phyloP scores from a whole-genome alignment of 2,888 invertebrate species.

The Cephus rjabovi region DNA sequence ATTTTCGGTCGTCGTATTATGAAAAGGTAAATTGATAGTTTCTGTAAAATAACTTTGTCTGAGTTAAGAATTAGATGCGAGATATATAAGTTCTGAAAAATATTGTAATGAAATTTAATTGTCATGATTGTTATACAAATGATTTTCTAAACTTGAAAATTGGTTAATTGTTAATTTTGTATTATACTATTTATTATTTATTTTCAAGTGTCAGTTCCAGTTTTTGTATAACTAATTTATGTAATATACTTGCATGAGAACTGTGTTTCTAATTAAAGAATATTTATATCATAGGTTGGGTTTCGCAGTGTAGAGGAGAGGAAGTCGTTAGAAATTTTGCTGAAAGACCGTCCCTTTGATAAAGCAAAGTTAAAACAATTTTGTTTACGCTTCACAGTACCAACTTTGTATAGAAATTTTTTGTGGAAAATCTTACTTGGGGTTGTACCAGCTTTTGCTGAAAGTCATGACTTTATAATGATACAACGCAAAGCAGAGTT shows the following conservation, averaged over 20 bases:
- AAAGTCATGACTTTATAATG: slow-evolving; percentile 81
- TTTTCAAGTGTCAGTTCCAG: too few species aligned
- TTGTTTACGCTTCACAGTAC: slow-evolving; percentile 86
- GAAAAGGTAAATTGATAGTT: slow-evolving; percentile 70
- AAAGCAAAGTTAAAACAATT: slow-evolving; percentile 85
- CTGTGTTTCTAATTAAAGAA: too few species aligned
- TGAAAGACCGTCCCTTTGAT: slow-evolving; percentile 87
- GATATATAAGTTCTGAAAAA: too few species aligned
- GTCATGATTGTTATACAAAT: too few species aligned
- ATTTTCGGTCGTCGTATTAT: slow-evolving; percentile 85
- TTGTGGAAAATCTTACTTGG: slow-evolving; percentile 90
- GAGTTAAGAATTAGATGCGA: too few species aligned
- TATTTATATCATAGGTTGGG: slow-evolving; percentile 73
- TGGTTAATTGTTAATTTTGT: too few species aligned
- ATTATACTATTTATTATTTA: neutral
- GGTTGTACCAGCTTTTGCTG: slow-evolving; percentile 81
- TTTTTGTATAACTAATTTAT: too few species aligned
- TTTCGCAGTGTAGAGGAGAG: slow-evolving; percentile 92
- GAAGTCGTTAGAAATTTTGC: slow-evolving; percentile 87
- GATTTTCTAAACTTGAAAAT: too few species aligned
- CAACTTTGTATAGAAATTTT: slow-evolving; percentile 81
- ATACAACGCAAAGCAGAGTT: slow-evolving; percentile 81
- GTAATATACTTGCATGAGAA: too few species aligned
- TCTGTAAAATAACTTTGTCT: too few species aligned
- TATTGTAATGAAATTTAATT: too few species aligned